Percentiles rank a stretch among this genome's conserved stretches.
phyloP scores from a whole-genome alignment of 2,888 invertebrate species.

The Eledone cirrhosa region DNA sequence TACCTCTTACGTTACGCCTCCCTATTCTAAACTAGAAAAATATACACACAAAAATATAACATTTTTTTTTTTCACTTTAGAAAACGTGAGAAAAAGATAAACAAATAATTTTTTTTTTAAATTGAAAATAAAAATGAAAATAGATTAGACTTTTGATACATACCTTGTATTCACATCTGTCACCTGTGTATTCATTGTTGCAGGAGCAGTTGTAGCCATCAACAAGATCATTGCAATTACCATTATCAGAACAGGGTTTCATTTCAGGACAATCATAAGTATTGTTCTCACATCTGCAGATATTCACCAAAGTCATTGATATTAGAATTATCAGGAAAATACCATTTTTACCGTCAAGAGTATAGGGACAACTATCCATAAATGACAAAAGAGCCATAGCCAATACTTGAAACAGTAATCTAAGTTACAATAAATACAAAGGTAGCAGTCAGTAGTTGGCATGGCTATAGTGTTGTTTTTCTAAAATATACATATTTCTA shows the following conservation, averaged over 20 bases:
- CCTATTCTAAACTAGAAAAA: not conserved
- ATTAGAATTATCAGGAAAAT: not conserved
- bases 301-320: not conserved
- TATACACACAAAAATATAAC: not conserved
- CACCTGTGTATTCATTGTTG: conserved; percentile 39
- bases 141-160: not conserved
- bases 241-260: conserved; percentile 43
- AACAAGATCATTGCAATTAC: conserved; percentile 45
- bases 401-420: no score
- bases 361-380: no score
- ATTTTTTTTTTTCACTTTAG: not conserved
- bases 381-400: no score
- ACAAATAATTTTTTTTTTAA: not conserved
- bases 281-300: conserved; percentile 34
- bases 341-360: no score
- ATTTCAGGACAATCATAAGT: conserved; percentile 67
- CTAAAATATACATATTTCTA: no score
- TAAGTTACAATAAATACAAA: no score
- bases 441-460: no score
- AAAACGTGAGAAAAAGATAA: not conserved
- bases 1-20: no score
- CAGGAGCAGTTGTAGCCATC: conserved; percentile 52
- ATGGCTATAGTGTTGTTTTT: no score
- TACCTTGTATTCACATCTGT: conserved; percentile 33
- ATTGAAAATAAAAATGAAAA: not conserved